Evolutionary conservation across 2,797 vertebrate species (phyloP), one percentile per base, ranked within the genome.

Genomic region (Catharus ustulatus): DNA sequence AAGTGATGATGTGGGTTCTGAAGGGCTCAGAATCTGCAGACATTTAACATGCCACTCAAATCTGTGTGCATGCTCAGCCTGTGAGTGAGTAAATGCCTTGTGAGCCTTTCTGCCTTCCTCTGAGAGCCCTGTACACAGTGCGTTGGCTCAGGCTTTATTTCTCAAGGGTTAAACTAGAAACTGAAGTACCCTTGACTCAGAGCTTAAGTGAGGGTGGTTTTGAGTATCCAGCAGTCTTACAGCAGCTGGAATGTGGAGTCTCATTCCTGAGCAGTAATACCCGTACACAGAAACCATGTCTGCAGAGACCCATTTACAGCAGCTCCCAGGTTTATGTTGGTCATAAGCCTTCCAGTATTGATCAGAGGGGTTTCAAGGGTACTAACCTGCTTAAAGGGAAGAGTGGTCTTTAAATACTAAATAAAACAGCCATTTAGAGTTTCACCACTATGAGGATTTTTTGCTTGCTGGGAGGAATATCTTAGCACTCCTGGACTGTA

Each of bases 121-220:
- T 0, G 10, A 85, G 81, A 84, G 91, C 86, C 30, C 76, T 3
- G 63, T 3, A 43, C 9, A 0, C 3, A 9, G 58, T 0, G 0
- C 0, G 2, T 59, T 18, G 14, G 30, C 40, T 58, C 21, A 5
- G 57, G 57, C 93, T 67, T 86, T 83, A 52, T 91, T 90, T 85
- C 93, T 91, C 76, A 77, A 89, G 85, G 90, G 82, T 96, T 95
- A 96, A 95, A 87, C 78, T 13, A 38, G 38, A 52, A 85, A 87
- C 82, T 91, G 75, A 85, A 95, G 94, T 24, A 34, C 92, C 57
- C 82, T 96, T 66, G 34, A 96, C 87, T 66, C 15, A 5, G 78
- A 85, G 90, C 90, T 96, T 63, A n/a, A 83, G 85, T 63, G 85
- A 85, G 87, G 76, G 32, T 64, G 82, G 68, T 59, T 91, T 74